phyloP scores from a whole-genome alignment of 1,140 invertebrate species.

The Meloidogyne hapla region DNA sequence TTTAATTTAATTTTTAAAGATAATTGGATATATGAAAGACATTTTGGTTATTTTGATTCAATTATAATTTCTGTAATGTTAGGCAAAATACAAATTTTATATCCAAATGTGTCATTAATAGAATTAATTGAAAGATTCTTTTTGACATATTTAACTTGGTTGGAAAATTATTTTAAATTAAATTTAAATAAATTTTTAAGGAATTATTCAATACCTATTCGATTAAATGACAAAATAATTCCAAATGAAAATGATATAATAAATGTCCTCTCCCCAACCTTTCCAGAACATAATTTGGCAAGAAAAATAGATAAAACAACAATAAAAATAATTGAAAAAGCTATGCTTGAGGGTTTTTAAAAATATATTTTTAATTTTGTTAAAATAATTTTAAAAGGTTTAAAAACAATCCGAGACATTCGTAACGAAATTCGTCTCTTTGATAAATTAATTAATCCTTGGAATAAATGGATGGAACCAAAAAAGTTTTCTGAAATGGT shows the following conservation, averaged over 20 bases:
- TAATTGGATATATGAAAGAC: neutral
- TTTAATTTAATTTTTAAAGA: neutral
- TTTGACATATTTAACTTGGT: constrained; percentile 20
- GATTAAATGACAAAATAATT: neutral
- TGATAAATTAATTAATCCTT: too few relatives aligned
- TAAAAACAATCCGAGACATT: neutral
- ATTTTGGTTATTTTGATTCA: constrained; percentile 11
- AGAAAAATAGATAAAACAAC: constrained; percentile 7
- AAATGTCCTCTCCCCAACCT: constrained; percentile 4
- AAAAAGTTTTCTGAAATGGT: too few relatives aligned
- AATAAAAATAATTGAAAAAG: neutral
- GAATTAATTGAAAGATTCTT: constrained; percentile 17
- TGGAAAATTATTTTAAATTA: neutral
- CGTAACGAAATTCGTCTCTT: too few relatives aligned
- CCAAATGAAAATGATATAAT: neutral
- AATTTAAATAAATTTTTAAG: constrained; percentile 3
- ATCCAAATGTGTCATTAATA: constrained; percentile 12
- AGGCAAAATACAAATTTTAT: constrained; percentile 8
- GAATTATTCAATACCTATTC: constrained; percentile 11
- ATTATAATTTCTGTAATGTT: constrained; percentile 8
- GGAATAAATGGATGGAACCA: too few relatives aligned
- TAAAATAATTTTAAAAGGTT: constrained; percentile 6
- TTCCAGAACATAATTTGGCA: constrained; percentile 9
- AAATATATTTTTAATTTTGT: neutral
- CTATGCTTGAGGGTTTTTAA: constrained; percentile 10